Base-by-base conservation (phyloP, 1,140 invertebrate genomes). In the Bombus sylvicola region DNA sequence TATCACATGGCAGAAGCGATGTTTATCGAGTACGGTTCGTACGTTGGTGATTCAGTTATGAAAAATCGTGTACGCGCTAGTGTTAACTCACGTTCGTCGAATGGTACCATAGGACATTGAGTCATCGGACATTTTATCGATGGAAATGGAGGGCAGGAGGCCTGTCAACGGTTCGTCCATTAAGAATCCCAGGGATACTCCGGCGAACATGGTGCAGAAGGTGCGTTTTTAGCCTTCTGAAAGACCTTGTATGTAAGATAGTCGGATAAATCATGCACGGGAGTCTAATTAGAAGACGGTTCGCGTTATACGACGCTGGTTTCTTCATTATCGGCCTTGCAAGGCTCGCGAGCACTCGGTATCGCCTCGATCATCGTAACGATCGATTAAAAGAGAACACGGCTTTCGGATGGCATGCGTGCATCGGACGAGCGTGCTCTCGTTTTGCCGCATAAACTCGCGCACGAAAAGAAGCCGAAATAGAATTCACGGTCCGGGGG, bases 401-500 rank as follows among this genome's bases (percentile, higher is more conserved):
- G 57, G 18, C 22, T 59, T 72, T 73, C 31, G 31, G 25, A 69
- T 4, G 34, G 34, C 37, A 47, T 62, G 77, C n/a, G 3, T 43
- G 62, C 13, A 71, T 41, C 37, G 47, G 25, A 12, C 13, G 69
- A 75, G 31, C 59, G 47, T 81, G 80, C 47, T 66, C 69, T 37
- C 37, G 81, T 82, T 85, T 80, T 62, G 68, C 68, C 43, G 75
- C 59, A 68, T 31, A 84, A 84, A 82, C 66, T 39, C 10, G 62
- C 25, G 59, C 64, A 78, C 73, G 71, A 88, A 82, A 90, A 86
- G 81, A 84, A 81, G 88, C 83, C 88, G 89, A 93, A 93, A 93
- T 92, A 92, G 92, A 93, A 92, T 90, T 62, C 71, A 79, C 87
- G 74, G 88, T 89, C 91, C 90, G 82, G 89, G 91, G 81, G 91